Conservation (phyloP, 2,797 vertebrate genomes). For the Poecile montanus region DNA sequence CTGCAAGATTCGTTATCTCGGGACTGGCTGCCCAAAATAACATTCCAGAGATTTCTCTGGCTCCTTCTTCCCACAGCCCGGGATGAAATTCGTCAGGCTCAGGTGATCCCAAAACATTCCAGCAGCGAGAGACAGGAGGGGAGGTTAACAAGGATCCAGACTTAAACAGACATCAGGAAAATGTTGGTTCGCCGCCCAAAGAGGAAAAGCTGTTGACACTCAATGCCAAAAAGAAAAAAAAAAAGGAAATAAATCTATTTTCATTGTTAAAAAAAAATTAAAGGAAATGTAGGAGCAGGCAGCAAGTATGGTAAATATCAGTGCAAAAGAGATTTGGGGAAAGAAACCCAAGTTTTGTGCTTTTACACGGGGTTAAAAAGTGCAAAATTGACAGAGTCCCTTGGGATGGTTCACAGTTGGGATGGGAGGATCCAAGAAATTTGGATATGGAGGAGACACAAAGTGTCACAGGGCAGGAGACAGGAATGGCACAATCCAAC, state of each 20-base stretch:
- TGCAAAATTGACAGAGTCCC: not conserved
- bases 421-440: not conserved
- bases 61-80: not conserved
- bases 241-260: not conserved
- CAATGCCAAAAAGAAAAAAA: not conserved
- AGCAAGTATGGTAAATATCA: not conserved
- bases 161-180: not conserved
- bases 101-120: not conserved
- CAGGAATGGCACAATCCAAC: fast-evolving
- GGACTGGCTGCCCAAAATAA: constrained; percentile 5
- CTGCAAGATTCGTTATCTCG: not conserved
- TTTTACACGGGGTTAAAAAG: not conserved
- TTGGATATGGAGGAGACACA: not conserved
- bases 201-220: not conserved
- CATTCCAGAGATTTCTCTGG: not conserved
- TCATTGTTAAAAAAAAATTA: not conserved
- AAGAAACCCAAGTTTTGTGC: not conserved
- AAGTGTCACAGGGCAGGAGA: not conserved
- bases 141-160: not conserved
- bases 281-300: not conserved
- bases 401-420: not conserved
- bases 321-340: not conserved
- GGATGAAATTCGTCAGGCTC: not conserved
- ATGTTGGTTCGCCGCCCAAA: not conserved
- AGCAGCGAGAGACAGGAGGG: not conserved